These are phyloP conservation scores for Octodon degus DNA, from an alignment of 2,113 vertebrate genomes.

Conservation along the genomic window DNA sequence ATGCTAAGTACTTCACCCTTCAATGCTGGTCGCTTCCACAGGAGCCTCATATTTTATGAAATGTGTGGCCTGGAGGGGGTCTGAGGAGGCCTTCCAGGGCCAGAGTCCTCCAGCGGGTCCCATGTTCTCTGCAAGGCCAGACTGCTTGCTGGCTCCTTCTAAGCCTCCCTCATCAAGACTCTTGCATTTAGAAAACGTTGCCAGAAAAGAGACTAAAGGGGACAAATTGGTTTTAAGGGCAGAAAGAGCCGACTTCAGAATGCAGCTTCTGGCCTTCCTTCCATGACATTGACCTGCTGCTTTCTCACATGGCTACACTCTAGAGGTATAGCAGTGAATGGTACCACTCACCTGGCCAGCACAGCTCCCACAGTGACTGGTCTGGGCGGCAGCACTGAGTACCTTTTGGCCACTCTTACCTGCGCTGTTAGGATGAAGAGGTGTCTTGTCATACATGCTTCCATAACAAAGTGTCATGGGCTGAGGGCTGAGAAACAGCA, in stretches of 20 bases:
- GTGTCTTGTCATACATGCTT: no score
- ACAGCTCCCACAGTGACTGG: not conserved
- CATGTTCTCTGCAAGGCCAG: constrained; percentile 67
- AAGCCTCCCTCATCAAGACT: not conserved
- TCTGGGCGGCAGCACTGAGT: accelerated
- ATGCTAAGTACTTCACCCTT: constrained; percentile 85
- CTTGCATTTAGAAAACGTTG: not conserved
- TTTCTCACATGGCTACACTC: not conserved
- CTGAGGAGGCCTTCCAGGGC: constrained; percentile 65
- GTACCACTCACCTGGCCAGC: accelerated
- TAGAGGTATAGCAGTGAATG: not conserved
- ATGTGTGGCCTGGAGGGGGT: constrained; percentile 75
- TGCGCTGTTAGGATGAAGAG: no score
- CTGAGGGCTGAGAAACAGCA: not conserved
- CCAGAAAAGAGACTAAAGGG: not conserved
- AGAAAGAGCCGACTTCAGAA: not conserved
- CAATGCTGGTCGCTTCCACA: constrained; percentile 80
- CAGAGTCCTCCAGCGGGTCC: constrained; percentile 72
- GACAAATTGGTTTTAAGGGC: not conserved
- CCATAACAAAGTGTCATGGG: not conserved
- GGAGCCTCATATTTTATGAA: constrained; percentile 83
- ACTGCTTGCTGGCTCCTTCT: constrained; percentile 46
- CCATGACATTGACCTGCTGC: not conserved
- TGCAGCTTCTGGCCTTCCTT: not conserved
- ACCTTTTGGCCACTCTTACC: not conserved